Evolutionary conservation across 2,888 invertebrate genomes (phyloP).

Genomic region (Erpobdella octoculata): DNA sequence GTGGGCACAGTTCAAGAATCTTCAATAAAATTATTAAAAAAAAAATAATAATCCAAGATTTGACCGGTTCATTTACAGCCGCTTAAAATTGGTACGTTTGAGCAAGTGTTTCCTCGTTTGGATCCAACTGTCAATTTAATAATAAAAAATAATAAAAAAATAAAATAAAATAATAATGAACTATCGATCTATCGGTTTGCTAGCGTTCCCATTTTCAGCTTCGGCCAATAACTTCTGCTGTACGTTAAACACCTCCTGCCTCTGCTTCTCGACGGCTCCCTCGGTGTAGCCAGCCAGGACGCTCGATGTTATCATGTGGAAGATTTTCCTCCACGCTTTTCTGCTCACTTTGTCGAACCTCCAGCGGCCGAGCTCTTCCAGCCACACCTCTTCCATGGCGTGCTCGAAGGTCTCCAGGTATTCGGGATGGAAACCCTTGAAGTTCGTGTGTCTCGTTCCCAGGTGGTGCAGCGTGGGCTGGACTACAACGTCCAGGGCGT

Average conservation of each 20-base stretch:
- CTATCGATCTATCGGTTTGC: neutral
- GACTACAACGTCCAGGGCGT: constrained; percentile 28
- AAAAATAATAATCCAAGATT: too few relatives aligned
- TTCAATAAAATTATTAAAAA: too few relatives aligned
- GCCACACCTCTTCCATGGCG: constrained; percentile 23
- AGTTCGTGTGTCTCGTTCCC: constrained; percentile 26
- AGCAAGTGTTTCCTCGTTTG: too few relatives aligned
- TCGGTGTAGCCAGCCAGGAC: constrained; percentile 30
- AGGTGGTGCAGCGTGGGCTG: constrained; percentile 26
- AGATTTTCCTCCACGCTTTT: constrained; percentile 30
- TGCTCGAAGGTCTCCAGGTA: constrained; percentile 26
- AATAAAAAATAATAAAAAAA: neutral
- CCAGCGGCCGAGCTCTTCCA: constrained; percentile 24
- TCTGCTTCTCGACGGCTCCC: constrained; percentile 9
- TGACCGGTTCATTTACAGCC: too few relatives aligned
- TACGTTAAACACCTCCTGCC: neutral
- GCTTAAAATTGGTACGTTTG: too few relatives aligned
- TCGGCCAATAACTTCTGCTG: neutral
- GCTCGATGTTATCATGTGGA: constrained; percentile 28
- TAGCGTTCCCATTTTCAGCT: neutral
- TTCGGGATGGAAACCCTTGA: constrained; percentile 25
- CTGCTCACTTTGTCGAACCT: constrained; percentile 20
- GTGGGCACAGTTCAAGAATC: too few relatives aligned
- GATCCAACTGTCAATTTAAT: neutral
- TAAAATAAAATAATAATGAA: neutral